Base-by-base conservation (phyloP, 2,797 vertebrate species). In the Harpagifer antarcticus region DNA sequence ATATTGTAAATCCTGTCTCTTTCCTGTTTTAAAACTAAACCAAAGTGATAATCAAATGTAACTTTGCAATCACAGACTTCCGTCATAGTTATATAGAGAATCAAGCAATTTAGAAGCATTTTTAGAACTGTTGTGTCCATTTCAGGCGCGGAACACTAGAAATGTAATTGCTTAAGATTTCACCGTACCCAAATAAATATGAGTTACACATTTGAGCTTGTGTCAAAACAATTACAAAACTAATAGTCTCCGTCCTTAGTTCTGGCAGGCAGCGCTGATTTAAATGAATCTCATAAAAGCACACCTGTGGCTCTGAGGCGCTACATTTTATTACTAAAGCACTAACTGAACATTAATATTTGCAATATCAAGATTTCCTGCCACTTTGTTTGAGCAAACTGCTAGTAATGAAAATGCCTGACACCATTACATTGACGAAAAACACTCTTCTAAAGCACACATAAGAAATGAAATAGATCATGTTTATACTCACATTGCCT, bases 221-320 rank as follows among this genome's bases (percentile, higher is more conserved):
- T 20, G 63, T 56, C 31, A 57, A 71, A 76, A 76, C 14, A 66
- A 71, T 65, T 60, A 65, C 8, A 1, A 33, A 52, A 40, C 71
- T 2, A 68, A 67, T 52, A 3, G 43, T 31, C 8, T 58, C 31
- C 3, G 9, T 60, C 40, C 17, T 61, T 10, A 40, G 57, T 14
- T 44, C 52, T 52, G 61, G 63, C 62, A 42, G 47, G 60, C 56
- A 61, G 65, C 11, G 42, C 56, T 42, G 63, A 59, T 66, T 67
- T 64, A 64, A 68, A 67, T 67, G 17, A 57, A 42, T n/a, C 17
- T 7, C 13, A 65, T 73, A 78, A 67, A 84, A 62, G 55, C 58
- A 72, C 73, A 86, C 66, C 66, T 68, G 47, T 76, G 47, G 58
- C 47, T 65, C n/a, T 53, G 13, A 5, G 53, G 43, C 58, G 59